Evolutionary conservation across 2,113 vertebrate genomes (phyloP), one percentile per base, ranked within the genome.

Genomic region (Nibea albiflora): DNA sequence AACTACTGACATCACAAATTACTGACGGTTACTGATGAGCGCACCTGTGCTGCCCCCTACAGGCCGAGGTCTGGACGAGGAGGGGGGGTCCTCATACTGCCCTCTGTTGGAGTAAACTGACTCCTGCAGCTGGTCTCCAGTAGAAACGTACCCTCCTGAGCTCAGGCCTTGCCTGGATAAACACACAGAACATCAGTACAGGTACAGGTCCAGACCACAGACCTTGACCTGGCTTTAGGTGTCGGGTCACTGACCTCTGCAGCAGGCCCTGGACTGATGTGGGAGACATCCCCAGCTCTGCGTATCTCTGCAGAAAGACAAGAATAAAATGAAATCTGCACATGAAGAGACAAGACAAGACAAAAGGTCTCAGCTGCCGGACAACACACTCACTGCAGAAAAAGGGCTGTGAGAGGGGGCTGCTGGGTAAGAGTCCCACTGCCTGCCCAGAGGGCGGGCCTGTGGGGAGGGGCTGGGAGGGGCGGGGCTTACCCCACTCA

Each of bases 41-140:
- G 17, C 95, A 99, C 98, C 97, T 97, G 98, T 95, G 84, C 96
- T 97, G 88, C 97, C 97, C 80, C 98, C 98, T 14, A 99, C 96
- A 10, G 98, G 97, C 11, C 97, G 95, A 19, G 98, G 97, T 76
- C 97, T 95, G 78, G 96, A 97, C 53, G 97, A 97, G 0, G 96
- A 96, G 0, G 96, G 96, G 17, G 95, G 89, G 62, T 99, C 96
- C 19, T 98, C 88, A 79, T 96, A 99, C 11, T 96, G 95, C 60
- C 96, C 96, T 78, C 96, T 95, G 87, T 91, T 94, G 78, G 96
- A 92, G 85, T 97, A 98, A 0, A 96, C 90, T 2, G 93, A 90
- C 65, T 99, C 97, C n/a, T 94, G 92, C 15, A 96, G 94, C 0
- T 95, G 94, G 56, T 98, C 96, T 22, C 95, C 94, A 58, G 96